These are phyloP conservation scores for Drosophila neutralis DNA, from an alignment of 2,888 invertebrate species.

Conservation along the genomic window DNA sequence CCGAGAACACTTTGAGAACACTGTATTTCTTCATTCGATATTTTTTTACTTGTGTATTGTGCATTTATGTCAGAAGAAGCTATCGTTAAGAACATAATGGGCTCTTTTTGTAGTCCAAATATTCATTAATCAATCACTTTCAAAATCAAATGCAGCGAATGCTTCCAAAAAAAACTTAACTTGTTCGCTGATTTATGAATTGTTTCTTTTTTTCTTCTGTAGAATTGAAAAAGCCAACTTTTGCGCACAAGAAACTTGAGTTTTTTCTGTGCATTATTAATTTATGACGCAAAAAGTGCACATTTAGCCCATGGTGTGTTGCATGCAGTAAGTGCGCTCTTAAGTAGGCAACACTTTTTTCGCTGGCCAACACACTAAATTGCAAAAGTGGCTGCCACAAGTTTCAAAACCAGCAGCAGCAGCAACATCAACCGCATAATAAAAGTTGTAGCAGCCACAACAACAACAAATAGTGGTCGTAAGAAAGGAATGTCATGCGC, in stretches of 20 bases:
- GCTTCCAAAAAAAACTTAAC: neutral
- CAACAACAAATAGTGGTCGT: conserved; percentile 20
- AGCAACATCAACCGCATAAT: conserved; percentile 25
- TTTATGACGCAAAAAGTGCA: conserved; percentile 1
- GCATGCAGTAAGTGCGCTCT: conserved; percentile 35
- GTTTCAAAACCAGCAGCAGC: conserved; percentile 25
- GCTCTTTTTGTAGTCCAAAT: neutral
- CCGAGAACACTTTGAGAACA: neutral
- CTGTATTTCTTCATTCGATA: neutral
- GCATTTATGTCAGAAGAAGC: neutral
- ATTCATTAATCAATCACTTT: neutral
- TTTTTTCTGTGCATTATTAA: neutral
- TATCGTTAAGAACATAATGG: neutral
- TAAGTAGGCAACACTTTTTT: conserved; percentile 52
- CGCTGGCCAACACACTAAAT: conserved; percentile 22
- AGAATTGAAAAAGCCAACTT: neutral
- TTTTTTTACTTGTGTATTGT: neutral
- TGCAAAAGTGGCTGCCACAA: conserved; percentile 47
- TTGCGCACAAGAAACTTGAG: neutral
- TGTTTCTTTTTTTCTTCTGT: neutral
- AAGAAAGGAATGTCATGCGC: conserved; percentile 70
- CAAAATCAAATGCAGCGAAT: neutral
- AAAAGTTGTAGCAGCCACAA: conserved; percentile 27
- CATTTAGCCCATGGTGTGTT: conserved; percentile 13
- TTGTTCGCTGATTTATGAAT: conserved; percentile 5